phyloP scores from a whole-genome alignment of 2,888 invertebrate species.

The Belgica antarctica region DNA sequence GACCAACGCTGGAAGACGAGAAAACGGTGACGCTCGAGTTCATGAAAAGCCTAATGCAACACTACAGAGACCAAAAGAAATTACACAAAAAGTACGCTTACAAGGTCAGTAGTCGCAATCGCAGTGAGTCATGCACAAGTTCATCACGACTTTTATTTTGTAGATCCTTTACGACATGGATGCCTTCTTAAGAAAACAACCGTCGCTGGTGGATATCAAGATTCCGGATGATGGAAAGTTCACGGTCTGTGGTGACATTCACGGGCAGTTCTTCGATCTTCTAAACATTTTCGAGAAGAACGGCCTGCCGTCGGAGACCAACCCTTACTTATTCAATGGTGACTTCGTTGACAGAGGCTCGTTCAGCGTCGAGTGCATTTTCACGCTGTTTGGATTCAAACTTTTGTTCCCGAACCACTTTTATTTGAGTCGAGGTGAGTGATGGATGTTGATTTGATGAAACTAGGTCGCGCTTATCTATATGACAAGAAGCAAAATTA shows the following conservation, averaged over 20 bases:
- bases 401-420: conserved; percentile 94
- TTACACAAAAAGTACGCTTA: conserved; percentile 96
- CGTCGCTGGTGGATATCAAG: conserved; percentile 84
- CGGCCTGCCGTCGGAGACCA: conserved; percentile 82
- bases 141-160: conserved; percentile 34
- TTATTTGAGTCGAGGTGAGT: conserved; percentile 92
- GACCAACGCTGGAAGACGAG: conserved; percentile 83
- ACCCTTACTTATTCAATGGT: conserved; percentile 98
- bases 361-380: conserved; percentile 98
- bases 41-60: conserved; percentile 82
- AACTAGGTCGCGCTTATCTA: neutral
- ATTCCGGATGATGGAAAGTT: conserved; percentile 87
- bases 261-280: conserved; percentile 98
- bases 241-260: conserved; percentile 98
- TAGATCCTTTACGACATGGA: conserved; percentile 88
- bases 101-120: conserved; percentile 63
- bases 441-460: conserved; percentile 19
- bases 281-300: conserved; percentile 97
- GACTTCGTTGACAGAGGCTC: conserved; percentile 99
- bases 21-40: conserved; percentile 81
- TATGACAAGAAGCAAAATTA: too few species aligned
- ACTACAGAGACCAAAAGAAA: conserved; percentile 87
- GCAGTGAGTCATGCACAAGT: neutral
- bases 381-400: conserved; percentile 95
- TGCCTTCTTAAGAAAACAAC: conserved; percentile 75